Base-by-base conservation (phyloP, 2,888 invertebrate genomes). In the Epirrhoe tristata region DNA sequence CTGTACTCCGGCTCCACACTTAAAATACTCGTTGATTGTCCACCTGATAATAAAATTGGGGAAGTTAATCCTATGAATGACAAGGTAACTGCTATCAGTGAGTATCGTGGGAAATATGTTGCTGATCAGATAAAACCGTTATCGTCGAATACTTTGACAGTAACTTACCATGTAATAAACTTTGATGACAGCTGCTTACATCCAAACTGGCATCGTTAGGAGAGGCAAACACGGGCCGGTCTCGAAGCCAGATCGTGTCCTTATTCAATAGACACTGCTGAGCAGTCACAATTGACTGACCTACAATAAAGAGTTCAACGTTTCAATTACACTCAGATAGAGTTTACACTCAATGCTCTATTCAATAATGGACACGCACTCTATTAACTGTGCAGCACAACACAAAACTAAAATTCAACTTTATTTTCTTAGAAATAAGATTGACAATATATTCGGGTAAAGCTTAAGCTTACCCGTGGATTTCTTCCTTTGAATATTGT, bases 251-350 rank as follows among this genome's bases (percentile, higher is more conserved):
- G 78, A 93, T 92, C 70, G 93, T 93, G 79, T 93, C 93, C 84
- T 93, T 93, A 87, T 93, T 93, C 84, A 93, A 87, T 82, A 93
- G 81, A 81, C 93, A 93, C 78, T 92, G 93, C 77, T 93, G 93
- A 60, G 93, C 93, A 72, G 92, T 92, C 70, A 92, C 91, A 84
- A 93, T 92, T 78, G 93, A 89, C 83, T 93, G 93, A 86, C 93
- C 93, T 93, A 87, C 81, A 91, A 90, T 81, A 63, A 63, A 55
- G 64, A 64, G 66, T 83, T 81, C 81, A 83, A 88, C 82, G 83
- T 86, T 82, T 88, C 86, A 87, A 89, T 89, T 85, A 83, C 52
- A 58, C 80, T 52, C 34, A 43, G 61, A 51, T 62, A 67, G 3
- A 61, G 53, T 60, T 60, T 51, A 46, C 14, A 34, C 50, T 64